These are phyloP conservation scores for Xanthostigma xanthostigma DNA, from an alignment of 2,888 invertebrate genomes.

Conservation along the genomic window DNA sequence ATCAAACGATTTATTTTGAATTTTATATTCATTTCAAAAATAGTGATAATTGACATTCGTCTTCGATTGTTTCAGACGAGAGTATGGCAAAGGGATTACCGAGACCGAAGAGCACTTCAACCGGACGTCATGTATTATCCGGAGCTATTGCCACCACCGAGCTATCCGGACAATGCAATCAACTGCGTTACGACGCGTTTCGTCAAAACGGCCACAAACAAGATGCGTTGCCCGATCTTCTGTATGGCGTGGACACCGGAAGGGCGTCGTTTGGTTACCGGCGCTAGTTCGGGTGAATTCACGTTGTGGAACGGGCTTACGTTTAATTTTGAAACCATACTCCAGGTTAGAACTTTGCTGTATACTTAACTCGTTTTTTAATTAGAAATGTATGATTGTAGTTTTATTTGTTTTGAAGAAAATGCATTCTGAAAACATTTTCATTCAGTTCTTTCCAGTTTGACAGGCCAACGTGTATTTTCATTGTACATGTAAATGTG, in stretches of 20 bases:
- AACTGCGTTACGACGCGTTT: constrained; percentile 92
- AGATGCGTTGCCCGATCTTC: constrained; percentile 98
- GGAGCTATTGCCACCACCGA: constrained; percentile 85
- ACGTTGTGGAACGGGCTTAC: constrained; percentile 99
- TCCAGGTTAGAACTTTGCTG: constrained; percentile 53
- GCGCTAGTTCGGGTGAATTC: constrained; percentile 98
- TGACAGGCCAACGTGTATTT: not conserved
- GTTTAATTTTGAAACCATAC: constrained; percentile 99
- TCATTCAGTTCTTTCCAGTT: not conserved
- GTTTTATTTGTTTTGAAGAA: not conserved
- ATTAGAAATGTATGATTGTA: not conserved
- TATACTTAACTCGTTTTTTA: not conserved
- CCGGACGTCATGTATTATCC: constrained; percentile 93
- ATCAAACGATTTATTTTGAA: not conserved
- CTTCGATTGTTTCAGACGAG: constrained; percentile 47
- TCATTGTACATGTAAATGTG: no score
- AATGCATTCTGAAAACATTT: not conserved
- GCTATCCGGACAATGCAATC: constrained; percentile 86
- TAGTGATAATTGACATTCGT: constrained; percentile 7
- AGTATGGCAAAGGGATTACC: constrained; percentile 86
- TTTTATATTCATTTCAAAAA: not conserved
- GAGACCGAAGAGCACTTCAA: constrained; percentile 79
- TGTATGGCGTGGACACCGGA: constrained; percentile 99
- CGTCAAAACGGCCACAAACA: constrained; percentile 98
- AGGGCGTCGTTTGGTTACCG: constrained; percentile 91